phyloP scores from a whole-genome alignment of 2,113 vertebrate genomes.

The Corythaixoides concolor region DNA sequence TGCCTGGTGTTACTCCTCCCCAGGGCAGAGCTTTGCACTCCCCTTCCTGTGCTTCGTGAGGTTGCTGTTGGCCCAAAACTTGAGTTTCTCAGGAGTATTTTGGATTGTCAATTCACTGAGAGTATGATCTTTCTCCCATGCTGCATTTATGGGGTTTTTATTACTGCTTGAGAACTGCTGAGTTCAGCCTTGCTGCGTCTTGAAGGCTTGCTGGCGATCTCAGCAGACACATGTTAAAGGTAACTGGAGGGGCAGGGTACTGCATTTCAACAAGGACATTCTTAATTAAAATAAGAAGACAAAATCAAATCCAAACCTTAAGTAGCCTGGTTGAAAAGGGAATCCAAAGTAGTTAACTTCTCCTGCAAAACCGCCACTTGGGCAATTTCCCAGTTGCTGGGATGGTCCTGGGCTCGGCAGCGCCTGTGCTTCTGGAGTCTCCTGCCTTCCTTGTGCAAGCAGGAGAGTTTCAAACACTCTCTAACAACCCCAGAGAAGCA shows the following conservation, averaged over 20 bases:
- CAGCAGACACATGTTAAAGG: neutral
- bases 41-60: neutral
- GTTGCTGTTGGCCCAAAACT: neutral
- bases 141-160: neutral
- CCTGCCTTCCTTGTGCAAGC: rapidly evolving
- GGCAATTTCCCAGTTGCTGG: neutral
- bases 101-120: neutral
- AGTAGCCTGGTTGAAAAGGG: neutral
- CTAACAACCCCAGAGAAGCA: neutral
- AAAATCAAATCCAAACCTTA: conserved; percentile 4
- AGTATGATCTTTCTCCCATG: neutral
- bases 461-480: neutral
- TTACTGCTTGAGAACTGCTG: neutral
- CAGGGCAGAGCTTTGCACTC: neutral
- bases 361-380: neutral
- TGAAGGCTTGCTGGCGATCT: neutral
- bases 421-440: neutral
- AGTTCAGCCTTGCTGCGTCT: neutral
- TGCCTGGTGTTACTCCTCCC: neutral
- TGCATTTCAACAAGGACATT: neutral
- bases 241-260: neutral
- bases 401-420: neutral
- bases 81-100: neutral
- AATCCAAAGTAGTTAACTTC: neutral
- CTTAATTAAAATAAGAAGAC: conserved; percentile 31